Evolutionary conservation across 1,140 invertebrate species (phyloP).

Genomic region (Trichonephila clavipes): DNA sequence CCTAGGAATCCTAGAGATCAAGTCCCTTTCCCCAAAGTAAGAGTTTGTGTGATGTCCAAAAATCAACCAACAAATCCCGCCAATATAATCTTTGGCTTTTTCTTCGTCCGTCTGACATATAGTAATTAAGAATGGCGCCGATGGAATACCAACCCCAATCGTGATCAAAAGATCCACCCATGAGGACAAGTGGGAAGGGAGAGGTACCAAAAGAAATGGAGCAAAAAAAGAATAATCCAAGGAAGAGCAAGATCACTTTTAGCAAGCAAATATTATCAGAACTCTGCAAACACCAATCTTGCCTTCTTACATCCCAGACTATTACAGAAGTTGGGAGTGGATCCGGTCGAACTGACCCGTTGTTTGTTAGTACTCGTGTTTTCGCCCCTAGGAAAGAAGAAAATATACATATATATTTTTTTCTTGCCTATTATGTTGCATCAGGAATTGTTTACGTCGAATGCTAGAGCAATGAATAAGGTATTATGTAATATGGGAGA

Average conservation of each 20-base stretch:
- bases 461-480: too few relatives aligned
- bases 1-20: not conserved
- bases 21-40: conserved; percentile 2
- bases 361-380: not conserved
- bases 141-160: conserved; percentile 6
- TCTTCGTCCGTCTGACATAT: conserved; percentile 9
- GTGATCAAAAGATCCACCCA: not conserved
- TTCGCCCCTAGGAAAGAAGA: not conserved
- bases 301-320: conserved; percentile 9
- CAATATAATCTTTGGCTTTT: conserved; percentile 40
- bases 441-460: too few relatives aligned
- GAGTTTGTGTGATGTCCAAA: conserved; percentile 4
- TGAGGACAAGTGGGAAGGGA: not conserved
- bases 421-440: too few relatives aligned
- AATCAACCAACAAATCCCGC: conserved; percentile 19
- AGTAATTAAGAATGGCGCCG: conserved; percentile 22
- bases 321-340: not conserved
- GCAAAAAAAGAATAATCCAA: not conserved
- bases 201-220: not conserved
- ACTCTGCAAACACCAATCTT: conserved; percentile 18
- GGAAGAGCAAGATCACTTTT: not conserved
- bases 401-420: not conserved
- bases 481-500: too few relatives aligned
- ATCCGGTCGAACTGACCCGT: not conserved
- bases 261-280: conserved; percentile 39